Percentiles rank a stretch among this genome's conserved stretches.
Conservation (phyloP, 2,888 invertebrate genomes). For the Campopleginae sp. region DNA sequence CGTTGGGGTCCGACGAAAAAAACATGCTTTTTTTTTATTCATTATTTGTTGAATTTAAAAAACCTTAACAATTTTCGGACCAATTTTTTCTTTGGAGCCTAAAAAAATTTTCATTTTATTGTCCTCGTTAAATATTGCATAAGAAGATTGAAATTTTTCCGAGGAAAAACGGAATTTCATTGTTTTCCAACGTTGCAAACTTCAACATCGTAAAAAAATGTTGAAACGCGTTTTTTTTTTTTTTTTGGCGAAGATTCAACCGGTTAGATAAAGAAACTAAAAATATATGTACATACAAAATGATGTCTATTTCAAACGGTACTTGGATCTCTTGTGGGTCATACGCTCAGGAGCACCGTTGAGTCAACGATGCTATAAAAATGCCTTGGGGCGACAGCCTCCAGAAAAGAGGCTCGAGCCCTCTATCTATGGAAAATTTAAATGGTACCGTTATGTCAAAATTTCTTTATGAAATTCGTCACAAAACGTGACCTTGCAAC, state of each 20-base stretch:
- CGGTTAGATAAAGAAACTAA: background rate
- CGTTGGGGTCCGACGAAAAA: too few relatives aligned
- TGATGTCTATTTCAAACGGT: constrained; percentile 55
- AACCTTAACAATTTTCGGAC: too few relatives aligned
- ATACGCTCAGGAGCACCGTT: constrained; percentile 38
- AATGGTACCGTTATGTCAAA: background rate
- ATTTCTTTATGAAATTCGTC: background rate
- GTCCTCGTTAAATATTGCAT: too few relatives aligned
- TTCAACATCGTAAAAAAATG: too few relatives aligned
- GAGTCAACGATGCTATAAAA: constrained; percentile 26
- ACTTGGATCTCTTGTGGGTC: constrained; percentile 36
- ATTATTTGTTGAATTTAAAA: too few relatives aligned
- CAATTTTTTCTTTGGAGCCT: too few relatives aligned
- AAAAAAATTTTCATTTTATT: too few relatives aligned
- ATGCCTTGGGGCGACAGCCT: constrained; percentile 24
- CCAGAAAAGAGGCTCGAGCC: background rate
- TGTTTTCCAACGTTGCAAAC: too few relatives aligned
- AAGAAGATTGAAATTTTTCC: too few relatives aligned
- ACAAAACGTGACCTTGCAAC: background rate
- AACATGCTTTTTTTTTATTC: background rate
- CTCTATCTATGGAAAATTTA: background rate
- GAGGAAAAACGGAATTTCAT: too few relatives aligned
- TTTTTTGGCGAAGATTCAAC: background rate
- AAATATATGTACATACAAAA: constrained; percentile 23
- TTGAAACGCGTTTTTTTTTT: background rate